Evolutionary conservation across 2,113 vertebrate species (phyloP), one percentile per base, ranked within the genome.

Genomic region (Egretta garzetta): DNA sequence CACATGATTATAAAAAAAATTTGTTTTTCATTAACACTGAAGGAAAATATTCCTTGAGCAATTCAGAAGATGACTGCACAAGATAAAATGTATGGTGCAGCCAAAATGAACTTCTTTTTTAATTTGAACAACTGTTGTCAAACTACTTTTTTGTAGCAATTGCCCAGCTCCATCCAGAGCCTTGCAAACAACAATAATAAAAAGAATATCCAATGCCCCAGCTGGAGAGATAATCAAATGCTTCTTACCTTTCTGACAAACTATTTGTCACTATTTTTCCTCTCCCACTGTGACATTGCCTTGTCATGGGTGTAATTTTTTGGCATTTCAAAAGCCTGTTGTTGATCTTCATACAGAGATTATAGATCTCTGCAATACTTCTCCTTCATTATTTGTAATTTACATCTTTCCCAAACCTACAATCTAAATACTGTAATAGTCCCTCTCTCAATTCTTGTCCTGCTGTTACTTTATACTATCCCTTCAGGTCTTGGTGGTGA

Each of bases 391-490:
- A 83, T 63, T 59, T 83, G 72, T 50, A 90, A 90, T 92, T 88
- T 96, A 60, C 92, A 93, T 93, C 58, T 93, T 93, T 81, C 59
- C 84, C n/a, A n/a, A n/a, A n/a, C n/a, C 62, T 88, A 66, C n/a
- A 33, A 52, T 77, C 87, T 74, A 75, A 96, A 79, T 52, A 71
- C 63, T 71, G 22, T 13, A 77, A 59, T 22, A 55, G 43, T 86
- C 32, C 47, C 15, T 24, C 52, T 89, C 43, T 63, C 56, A 30
- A 27, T 67, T 86, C 45, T 62, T 79, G 37, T 93, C 86, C 76
- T 93, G 73, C 86, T 96, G 86, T 41, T 94, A 32, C 64, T 88
- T 94, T 89, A 32, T 64, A 28, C 47, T n/a, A 6, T 24, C 41
- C n/a, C 22, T 92, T 90, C 8, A 3, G 39, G 53, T 81, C 70